Base-by-base conservation (phyloP, 2,888 invertebrate genomes). In the Atrina japonica region DNA sequence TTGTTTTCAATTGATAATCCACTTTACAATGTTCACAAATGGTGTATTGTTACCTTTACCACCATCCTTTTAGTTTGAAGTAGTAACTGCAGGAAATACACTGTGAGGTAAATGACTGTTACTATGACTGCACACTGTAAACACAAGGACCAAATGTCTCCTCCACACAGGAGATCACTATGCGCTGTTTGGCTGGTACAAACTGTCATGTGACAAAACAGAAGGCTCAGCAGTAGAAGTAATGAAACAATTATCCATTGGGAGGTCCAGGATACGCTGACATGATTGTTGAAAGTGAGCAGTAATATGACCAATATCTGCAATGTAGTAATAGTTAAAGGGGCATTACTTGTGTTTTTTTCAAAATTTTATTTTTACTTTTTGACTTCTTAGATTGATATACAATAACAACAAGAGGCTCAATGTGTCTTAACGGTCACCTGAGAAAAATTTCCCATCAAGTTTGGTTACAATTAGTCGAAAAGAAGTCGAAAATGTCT, bases 171-270 rank as follows among this genome's bases (percentile, higher is more conserved):
- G 18, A 72, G 60, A 6, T 74, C 69, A 65, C 84, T 83, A 40
- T 71, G 56, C 65, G 52, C 45, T 60, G 66, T 71, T 60, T 72
- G 70, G 68, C 82, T 80, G 29, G 86, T 84, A 71, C 86, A 86
- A 5, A 76, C 52, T n/a, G 78, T 80, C 74, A 84, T 56, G 69
- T 85, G 84, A 71, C 74, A 47, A 67, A 81, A 72, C 1, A 75
- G 41, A 35, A 69, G 11, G n/a, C 58, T 27, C 35, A 64, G 41
- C 27, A 56, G 14, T 2, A 55, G 45, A 16, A 41, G 3, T 29
- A 11, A 16, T 30, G n/a, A n/a, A 16, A 29, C 2, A 11, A 55
- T 14, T 29, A 27, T 25, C 29, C 18, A 30, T n/a, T 35, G 29
- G n/a, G 11, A 30, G 29, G 16, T 18, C 16, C 21, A 30, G n/a